Conservation (phyloP, 2,797 vertebrate genomes). For the Sparidentex hasta region DNA sequence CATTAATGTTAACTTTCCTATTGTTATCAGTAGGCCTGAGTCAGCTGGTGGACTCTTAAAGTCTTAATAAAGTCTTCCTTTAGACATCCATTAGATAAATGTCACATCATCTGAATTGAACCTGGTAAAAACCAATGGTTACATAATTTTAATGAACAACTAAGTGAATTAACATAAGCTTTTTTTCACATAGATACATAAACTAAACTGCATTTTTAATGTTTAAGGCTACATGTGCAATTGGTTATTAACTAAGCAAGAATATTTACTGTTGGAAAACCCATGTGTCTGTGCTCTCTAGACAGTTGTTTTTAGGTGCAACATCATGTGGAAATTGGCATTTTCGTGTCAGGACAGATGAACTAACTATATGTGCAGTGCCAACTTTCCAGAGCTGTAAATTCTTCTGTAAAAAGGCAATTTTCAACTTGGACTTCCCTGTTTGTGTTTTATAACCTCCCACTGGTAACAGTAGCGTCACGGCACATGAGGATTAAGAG, state of each 20-base stretch:
- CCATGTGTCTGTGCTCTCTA: no score
- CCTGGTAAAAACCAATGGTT: neutral
- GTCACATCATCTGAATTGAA: no score
- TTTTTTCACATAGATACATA: no score
- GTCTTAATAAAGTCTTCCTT: neutral
- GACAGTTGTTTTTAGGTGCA: no score
- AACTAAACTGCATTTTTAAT: no score
- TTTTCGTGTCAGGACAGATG: neutral
- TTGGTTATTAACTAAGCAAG: no score
- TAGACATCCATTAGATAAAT: neutral
- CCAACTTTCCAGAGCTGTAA: neutral
- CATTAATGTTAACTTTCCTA: neutral
- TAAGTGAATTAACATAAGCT: no score
- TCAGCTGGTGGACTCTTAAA: no score
- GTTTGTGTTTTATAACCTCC: neutral
- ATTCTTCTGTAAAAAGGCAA: no score
- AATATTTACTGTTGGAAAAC: no score
- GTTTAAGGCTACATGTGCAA: no score
- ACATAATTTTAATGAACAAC: neutral
- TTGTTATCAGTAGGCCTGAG: neutral
- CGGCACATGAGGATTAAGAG: slow-evolving; percentile 6
- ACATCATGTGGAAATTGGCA: no score
- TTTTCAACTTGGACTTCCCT: neutral
- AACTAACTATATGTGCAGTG: neutral
- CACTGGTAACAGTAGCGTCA: neutral